Percentiles rank a stretch among this genome's conserved stretches.
phyloP scores from a whole-genome alignment of 2,113 vertebrate genomes.

The Crotalus horridus region DNA sequence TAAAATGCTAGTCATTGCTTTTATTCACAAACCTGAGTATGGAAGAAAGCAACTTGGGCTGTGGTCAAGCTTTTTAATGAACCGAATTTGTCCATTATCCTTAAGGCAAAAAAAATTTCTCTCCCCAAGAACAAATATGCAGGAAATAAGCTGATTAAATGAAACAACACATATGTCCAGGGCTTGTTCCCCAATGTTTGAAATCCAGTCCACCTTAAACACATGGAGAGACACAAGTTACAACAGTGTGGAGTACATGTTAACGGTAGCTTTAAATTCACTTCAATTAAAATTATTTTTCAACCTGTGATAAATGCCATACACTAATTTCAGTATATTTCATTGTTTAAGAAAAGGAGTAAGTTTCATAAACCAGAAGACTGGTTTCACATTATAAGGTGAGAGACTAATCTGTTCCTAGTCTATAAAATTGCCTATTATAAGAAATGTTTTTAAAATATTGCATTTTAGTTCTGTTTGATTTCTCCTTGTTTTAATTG shows the following conservation, averaged over 20 bases:
- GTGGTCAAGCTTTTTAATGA: slow-evolving; percentile 97
- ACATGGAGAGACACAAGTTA: slow-evolving; percentile 34
- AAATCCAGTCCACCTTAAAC: slow-evolving; percentile 88
- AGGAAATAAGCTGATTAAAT: slow-evolving; percentile 78
- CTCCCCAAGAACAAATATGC: slow-evolving; percentile 90
- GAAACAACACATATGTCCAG: slow-evolving; percentile 82
- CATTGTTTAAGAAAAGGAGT: not conserved
- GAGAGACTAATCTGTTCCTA: not conserved
- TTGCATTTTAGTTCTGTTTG: not conserved
- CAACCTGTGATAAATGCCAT: not conserved
- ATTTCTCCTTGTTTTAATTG: not conserved
- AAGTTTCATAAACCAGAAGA: not conserved
- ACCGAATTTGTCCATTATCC: slow-evolving; percentile 92
- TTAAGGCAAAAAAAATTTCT: slow-evolving; percentile 93
- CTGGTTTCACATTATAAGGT: not conserved
- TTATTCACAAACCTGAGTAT: slow-evolving; percentile 80
- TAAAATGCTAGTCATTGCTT: not conserved
- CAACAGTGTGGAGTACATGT: not conserved
- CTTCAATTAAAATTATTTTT: not conserved
- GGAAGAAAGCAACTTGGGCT: slow-evolving; percentile 94
- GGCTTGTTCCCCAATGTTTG: slow-evolving; percentile 91
- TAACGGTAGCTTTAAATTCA: slow-evolving; percentile 5
- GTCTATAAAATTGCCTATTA: not conserved
- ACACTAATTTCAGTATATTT: not conserved
- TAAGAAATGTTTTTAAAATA: not conserved